A percentile compares a stretch with the other conserved stretches of the same genome.
Evolutionary conservation across 1,140 invertebrate species (phyloP).

Genomic region (Aphidius ervi): DNA sequence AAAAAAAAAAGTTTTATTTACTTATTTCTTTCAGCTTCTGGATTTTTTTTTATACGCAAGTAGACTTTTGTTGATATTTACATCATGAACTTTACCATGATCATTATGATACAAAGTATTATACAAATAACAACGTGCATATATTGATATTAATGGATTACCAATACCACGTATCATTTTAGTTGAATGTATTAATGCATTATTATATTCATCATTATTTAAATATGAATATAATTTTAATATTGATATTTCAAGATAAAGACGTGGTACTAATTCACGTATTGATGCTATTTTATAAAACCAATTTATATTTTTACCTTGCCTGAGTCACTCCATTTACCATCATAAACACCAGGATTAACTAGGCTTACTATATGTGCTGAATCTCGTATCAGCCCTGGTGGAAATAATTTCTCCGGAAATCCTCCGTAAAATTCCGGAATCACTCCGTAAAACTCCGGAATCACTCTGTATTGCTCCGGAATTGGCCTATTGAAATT

Average conservation of each 20-base stretch:
- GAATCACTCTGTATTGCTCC: no score
- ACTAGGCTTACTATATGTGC: no score
- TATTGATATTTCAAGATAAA: conserved; percentile 92
- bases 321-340: no score
- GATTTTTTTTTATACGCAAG: conserved; percentile 79
- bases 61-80: conserved; percentile 89
- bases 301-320: no score
- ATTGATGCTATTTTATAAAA: conserved; percentile 98
- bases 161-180: conserved; percentile 89
- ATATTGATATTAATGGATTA: conserved; percentile 86
- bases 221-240: conserved; percentile 88
- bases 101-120: no score
- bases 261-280: conserved; percentile 86
- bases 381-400: no score
- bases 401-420: no score
- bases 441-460: no score
- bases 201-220: conserved; percentile 68
- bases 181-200: conserved; percentile 71
- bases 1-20: conserved; percentile 39
- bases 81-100: conserved; percentile 67
- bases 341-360: no score
- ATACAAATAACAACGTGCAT: conserved; percentile 89
- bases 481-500: no score
- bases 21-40: conserved; percentile 72
- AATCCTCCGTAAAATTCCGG: no score